phyloP scores from a whole-genome alignment of 2,113 vertebrate species.

The Theristicus caerulescens region DNA sequence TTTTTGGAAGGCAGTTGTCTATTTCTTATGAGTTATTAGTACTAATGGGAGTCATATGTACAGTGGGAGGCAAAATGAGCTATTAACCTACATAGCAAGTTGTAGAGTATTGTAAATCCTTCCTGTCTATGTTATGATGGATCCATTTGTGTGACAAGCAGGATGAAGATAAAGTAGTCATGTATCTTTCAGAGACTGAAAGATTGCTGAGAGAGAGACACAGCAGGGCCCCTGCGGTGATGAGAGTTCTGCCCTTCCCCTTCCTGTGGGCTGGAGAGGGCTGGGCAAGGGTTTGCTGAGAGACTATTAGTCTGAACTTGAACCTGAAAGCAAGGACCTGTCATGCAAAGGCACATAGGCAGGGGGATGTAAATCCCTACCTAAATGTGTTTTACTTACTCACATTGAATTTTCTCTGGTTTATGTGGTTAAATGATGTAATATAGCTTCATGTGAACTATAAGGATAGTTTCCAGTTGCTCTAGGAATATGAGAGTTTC shows the following conservation, averaged over 20 bases:
- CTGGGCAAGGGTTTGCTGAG: background rate
- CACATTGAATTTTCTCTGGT: background rate
- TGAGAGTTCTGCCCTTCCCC: background rate
- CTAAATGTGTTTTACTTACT: background rate
- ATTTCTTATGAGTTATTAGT: background rate
- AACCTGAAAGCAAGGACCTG: background rate
- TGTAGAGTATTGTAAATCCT: background rate
- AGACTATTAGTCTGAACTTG: background rate
- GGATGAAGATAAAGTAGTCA: background rate
- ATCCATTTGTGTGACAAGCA: background rate
- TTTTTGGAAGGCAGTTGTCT: background rate
- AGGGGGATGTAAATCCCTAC: background rate
- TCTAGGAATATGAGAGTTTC: background rate
- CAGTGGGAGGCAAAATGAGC: background rate
- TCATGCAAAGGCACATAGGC: background rate
- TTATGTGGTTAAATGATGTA: background rate
- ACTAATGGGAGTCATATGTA: background rate
- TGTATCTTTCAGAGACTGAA: background rate
- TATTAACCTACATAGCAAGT: background rate
- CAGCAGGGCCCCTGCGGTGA: accelerated
- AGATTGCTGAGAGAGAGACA: background rate
- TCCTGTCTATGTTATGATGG: background rate
- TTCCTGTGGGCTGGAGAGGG: background rate
- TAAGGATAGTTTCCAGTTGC: background rate
- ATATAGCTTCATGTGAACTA: background rate